phyloP scores from a whole-genome alignment of 2,888 invertebrate species.

The Panzeria rudis region DNA sequence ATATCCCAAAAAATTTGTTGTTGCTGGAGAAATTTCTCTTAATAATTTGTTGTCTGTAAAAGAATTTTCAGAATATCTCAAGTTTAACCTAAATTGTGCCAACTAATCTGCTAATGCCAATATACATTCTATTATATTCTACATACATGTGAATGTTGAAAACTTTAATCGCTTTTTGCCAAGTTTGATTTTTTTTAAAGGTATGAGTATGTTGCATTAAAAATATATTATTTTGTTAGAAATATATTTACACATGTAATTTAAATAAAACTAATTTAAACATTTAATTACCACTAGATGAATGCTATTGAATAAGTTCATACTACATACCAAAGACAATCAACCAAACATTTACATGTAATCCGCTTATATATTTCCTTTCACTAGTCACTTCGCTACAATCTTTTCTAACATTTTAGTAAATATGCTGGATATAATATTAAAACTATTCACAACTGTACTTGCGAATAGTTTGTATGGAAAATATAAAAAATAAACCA shows the following conservation, averaged over 20 bases:
- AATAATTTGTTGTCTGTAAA: no score
- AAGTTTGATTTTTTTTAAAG: no score
- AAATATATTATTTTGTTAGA: no score
- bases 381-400: neutral
- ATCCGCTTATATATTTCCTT: constrained; percentile 16
- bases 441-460: constrained; percentile 1
- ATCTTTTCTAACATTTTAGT: neutral
- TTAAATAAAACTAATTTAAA: constrained; percentile 26
- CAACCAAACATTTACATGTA: constrained; percentile 11
- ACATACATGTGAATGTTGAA: no score
- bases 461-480: neutral
- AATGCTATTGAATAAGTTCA: constrained; percentile 1
- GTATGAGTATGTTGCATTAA: no score
- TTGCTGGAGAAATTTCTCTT: no score
- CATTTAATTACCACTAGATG: constrained; percentile 1
- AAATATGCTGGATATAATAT: neutral
- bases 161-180: no score
- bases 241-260: neutral
- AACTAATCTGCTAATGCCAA: no score
- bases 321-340: neutral
- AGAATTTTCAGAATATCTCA: no score
- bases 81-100: no score
- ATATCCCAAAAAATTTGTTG: no score
- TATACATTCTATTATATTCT: no score
- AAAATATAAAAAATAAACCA: constrained; percentile 14